phyloP scores from a whole-genome alignment of 2,888 invertebrate genomes.

The Rotaria sp. region DNA sequence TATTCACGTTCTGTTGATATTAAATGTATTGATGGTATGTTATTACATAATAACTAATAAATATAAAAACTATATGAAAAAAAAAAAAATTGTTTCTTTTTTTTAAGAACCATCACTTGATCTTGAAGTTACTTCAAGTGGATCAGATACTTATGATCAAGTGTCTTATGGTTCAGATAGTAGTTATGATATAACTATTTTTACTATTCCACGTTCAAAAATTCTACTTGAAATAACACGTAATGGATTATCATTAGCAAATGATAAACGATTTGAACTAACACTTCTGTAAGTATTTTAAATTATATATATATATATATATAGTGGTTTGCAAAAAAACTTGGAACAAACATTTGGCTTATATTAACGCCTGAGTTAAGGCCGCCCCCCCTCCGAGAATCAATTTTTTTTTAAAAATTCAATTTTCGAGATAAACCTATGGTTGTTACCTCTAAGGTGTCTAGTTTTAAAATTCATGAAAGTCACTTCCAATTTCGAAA shows the following conservation, averaged over 20 bases:
- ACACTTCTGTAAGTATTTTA: background rate
- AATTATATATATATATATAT: background rate
- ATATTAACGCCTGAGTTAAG: too few species aligned
- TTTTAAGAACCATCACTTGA: background rate
- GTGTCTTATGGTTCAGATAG: background rate
- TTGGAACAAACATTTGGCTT: too few species aligned
- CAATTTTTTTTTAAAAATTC: too few species aligned
- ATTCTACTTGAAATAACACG: background rate
- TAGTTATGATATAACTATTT: background rate
- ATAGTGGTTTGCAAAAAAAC: too few species aligned
- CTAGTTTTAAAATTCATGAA: too few species aligned
- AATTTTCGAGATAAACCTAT: too few species aligned
- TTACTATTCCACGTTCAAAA: background rate
- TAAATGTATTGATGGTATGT: background rate
- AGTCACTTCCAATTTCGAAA: too few species aligned
- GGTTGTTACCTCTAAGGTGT: too few species aligned
- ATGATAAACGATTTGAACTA: background rate
- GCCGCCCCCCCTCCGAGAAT: too few species aligned
- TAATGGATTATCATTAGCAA: background rate
- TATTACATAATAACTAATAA: background rate
- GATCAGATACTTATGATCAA: background rate
- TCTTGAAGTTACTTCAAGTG: background rate
- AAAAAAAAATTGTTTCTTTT: background rate
- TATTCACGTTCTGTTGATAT: slow-evolving; percentile 11
- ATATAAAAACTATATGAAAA: background rate